phyloP scores from a whole-genome alignment of 2,797 vertebrate species.

The Jordanella pulchra region DNA sequence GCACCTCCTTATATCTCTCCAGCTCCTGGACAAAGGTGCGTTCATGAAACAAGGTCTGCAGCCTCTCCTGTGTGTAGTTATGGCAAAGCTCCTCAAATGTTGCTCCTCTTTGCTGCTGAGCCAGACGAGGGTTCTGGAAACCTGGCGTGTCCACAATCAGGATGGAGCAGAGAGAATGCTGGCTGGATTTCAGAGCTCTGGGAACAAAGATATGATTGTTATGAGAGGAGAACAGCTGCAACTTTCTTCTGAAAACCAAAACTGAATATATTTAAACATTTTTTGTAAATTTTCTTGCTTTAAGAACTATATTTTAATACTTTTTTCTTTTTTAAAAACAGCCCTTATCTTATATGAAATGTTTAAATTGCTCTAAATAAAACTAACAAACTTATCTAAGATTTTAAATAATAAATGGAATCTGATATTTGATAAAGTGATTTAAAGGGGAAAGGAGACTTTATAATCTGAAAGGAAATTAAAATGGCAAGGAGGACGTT shows the following conservation, averaged over 20 bases:
- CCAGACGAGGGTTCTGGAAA: slow-evolving; percentile 92
- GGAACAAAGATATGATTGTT: not conserved
- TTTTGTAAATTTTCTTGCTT: too few relatives aligned
- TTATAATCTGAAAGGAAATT: too few relatives aligned
- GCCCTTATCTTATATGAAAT: too few relatives aligned
- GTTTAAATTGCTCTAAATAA: too few relatives aligned
- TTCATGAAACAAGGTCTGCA: slow-evolving; percentile 94
- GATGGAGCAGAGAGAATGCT: slow-evolving; percentile 93
- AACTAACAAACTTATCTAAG: too few relatives aligned
- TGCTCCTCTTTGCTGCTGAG: slow-evolving; percentile 85
- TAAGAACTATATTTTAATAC: too few relatives aligned
- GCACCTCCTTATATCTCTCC: slow-evolving; percentile 96
- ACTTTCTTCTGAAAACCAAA: not conserved
- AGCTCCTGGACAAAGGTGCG: slow-evolving; percentile 90
- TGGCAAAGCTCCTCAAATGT: slow-evolving; percentile 97
- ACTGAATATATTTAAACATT: too few relatives aligned
- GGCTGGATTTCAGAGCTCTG: slow-evolving; percentile 95
- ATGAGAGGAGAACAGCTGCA: not conserved
- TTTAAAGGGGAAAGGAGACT: too few relatives aligned
- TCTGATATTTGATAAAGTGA: too few relatives aligned
- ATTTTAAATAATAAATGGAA: too few relatives aligned
- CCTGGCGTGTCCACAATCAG: slow-evolving; percentile 96
- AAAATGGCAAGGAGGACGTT: too few relatives aligned
- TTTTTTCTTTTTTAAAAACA: too few relatives aligned
- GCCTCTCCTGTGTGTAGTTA: slow-evolving; percentile 95